Percentiles rank a stretch among this genome's conserved stretches.
These are phyloP conservation scores for Empis livida DNA, from an alignment of 2,888 invertebrate species.

Conservation along the genomic window DNA sequence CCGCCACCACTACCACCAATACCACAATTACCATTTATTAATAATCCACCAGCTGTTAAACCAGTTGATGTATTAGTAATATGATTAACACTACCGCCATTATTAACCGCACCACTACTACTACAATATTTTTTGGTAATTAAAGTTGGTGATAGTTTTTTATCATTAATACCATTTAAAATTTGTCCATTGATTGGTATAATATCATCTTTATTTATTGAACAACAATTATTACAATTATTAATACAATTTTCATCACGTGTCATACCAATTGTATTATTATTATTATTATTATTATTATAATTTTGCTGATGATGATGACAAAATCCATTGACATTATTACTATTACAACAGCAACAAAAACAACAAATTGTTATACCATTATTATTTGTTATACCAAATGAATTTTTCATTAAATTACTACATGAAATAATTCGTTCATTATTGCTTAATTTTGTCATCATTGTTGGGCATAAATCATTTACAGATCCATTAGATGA, in stretches of 20 bases:
- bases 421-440: conserved; percentile 3
- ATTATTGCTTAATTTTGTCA: conserved; percentile 1
- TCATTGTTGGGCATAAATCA: conserved; percentile 8
- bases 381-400: no score
- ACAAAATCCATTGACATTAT: conserved; percentile 1
- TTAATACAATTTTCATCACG: no score
- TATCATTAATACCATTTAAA: conserved; percentile 3
- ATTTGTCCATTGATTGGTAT: background rate
- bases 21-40: conserved; percentile 3
- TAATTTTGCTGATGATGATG: conserved; percentile 14
- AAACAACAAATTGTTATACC: no score
- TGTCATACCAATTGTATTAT: background rate
- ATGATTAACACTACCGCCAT: conserved; percentile 8
- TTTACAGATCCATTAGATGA: background rate
- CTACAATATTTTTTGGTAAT: conserved; percentile 9
- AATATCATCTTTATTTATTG: background rate
- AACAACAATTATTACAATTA: no score
- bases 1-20: background rate
- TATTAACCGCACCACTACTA: conserved; percentile 10
- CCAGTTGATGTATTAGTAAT: background rate
- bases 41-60: no score
- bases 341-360: no score
- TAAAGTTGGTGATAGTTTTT: conserved; percentile 7
- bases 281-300: conserved; percentile 11
- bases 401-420: no score